Evolutionary conservation across 2,888 invertebrate genomes (phyloP), one percentile per base, ranked within the genome.

Genomic region (Petrophora chlorosata): DNA sequence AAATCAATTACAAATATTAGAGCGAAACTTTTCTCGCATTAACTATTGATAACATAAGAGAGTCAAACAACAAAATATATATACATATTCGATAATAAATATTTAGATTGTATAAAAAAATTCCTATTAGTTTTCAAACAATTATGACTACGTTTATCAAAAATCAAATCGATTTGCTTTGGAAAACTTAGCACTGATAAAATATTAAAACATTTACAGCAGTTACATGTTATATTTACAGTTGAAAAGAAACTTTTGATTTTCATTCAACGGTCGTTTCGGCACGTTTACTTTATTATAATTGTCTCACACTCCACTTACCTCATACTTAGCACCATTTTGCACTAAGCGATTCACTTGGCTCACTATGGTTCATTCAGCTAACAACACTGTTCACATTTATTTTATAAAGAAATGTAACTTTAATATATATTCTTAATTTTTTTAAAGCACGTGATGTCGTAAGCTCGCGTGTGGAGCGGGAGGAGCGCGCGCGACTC

Each of bases 281-380:
- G n/a, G n/a, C n/a, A n/a, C 39, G 29, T 58, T 54, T 63, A 39
- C 17, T 19, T 28, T 19, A 35, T 43, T 33, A 39, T 43, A 57
- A 53, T 48, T 49, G 50, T 56, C 60, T 62, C 63, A 60, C 69
- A 77, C 65, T 68, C 69, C 70, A 81, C 85, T 86, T 76, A 89
- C 89, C 84, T 86, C 64, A 77, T 54, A 76, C 67, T 82, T 66
- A 81, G 67, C 78, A 84, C 75, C 89, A 89, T 89, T 82, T 84
- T 89, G 73, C 77, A 81, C 57, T 53, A 57, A 59, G 56, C 57
- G 60, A 57, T 50, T 48, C 67, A 70, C 53, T 49, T 26, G 25
- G 45, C 67, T 46, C 66, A 71, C 72, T 63, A 60, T 51, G 38
- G 69, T 67, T 64, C 57, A 70, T 67, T 59, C 61, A 53, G 64